Evolutionary conservation across 2,888 invertebrate species (phyloP).

Genomic region (Ophion costatus): DNA sequence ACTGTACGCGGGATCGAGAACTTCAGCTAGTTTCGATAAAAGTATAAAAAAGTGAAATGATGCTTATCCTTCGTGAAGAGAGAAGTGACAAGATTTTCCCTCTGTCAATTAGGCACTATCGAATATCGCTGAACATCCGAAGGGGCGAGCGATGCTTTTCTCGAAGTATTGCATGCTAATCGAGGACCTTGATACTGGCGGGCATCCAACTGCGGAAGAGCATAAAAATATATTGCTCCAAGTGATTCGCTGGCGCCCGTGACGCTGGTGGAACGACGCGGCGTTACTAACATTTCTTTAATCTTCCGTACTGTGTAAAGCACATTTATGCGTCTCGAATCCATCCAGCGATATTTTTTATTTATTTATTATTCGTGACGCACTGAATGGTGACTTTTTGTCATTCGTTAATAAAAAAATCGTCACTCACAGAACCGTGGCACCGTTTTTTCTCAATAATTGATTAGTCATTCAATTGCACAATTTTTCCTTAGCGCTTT

Average conservation of each 20-base stretch:
- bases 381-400: background rate
- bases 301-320: background rate
- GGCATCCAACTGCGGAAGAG: constrained; percentile 56
- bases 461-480: background rate
- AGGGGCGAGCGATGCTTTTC: constrained; percentile 66
- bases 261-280: background rate
- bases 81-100: background rate
- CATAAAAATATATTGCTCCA: constrained; percentile 72
- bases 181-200: constrained; percentile 65
- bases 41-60: constrained; percentile 57
- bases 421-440: background rate
- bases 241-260: constrained; percentile 70
- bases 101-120: constrained; percentile 69
- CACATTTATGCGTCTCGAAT: background rate
- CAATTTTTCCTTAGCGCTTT: background rate
- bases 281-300: background rate
- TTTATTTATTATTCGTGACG: background rate
- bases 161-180: constrained; percentile 63
- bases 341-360: background rate
- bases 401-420: background rate
- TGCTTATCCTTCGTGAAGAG: background rate
- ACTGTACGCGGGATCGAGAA: constrained; percentile 58
- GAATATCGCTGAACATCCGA: constrained; percentile 73
- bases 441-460: background rate
- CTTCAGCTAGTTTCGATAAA: constrained; percentile 70